These are phyloP conservation scores for Drosophila hamatofila DNA, from an alignment of 2,888 invertebrate genomes.

Conservation along the genomic window DNA sequence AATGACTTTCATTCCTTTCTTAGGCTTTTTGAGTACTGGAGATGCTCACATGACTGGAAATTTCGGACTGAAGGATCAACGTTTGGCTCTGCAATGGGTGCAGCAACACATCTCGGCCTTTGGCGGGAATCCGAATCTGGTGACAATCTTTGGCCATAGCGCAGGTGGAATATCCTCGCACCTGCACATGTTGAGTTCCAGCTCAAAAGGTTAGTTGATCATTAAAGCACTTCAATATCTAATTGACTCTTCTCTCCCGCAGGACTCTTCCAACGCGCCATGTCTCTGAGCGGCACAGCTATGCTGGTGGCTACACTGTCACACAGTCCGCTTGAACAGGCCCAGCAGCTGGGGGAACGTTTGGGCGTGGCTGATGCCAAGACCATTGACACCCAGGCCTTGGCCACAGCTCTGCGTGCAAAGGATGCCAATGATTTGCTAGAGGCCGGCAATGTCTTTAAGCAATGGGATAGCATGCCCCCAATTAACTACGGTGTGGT, in stretches of 20 bases:
- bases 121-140: conserved; percentile 83
- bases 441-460: conserved; percentile 82
- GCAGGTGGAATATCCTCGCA: conserved; percentile 85
- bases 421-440: conserved; percentile 82
- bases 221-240: too few relatives aligned
- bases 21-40: conserved; percentile 83
- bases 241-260: neutral
- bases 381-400: conserved; percentile 55
- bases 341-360: conserved; percentile 78
- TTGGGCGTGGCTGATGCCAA: conserved; percentile 78
- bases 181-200: conserved; percentile 85
- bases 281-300: conserved; percentile 85
- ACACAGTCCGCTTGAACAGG: conserved; percentile 73
- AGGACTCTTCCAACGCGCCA: conserved; percentile 85
- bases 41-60: conserved; percentile 85
- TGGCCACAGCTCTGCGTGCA: conserved; percentile 83
- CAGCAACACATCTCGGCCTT: conserved; percentile 84
- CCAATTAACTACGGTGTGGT: conserved; percentile 83
- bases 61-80: conserved; percentile 86
- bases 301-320: conserved; percentile 61
- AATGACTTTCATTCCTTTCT: neutral
- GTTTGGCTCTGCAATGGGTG: conserved; percentile 85
- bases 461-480: conserved; percentile 85
- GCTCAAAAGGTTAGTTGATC: conserved; percentile 81
- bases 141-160: conserved; percentile 86